A percentile compares a stretch with the other conserved stretches of the same genome.
Evolutionary conservation across 2,888 invertebrate species (phyloP).

Genomic region (Pachliopta kotzebuea): DNA sequence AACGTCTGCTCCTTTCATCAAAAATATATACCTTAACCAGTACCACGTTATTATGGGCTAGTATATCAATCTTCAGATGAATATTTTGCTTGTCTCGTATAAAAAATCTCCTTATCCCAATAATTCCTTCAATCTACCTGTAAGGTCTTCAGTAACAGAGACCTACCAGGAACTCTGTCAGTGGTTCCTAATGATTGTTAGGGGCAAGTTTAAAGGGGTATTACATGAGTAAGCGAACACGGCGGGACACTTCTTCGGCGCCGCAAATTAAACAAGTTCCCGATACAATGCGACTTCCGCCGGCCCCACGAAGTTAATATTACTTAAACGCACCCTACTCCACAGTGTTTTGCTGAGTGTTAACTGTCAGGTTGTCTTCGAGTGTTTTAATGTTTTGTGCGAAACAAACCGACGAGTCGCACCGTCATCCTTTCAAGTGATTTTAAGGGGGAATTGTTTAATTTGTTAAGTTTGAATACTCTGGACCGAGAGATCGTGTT

Average conservation of each 20-base stretch:
- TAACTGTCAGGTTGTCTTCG: slow-evolving; percentile 30
- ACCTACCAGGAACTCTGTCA: neutral
- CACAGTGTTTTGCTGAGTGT: slow-evolving; percentile 38
- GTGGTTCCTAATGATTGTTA: slow-evolving; percentile 42
- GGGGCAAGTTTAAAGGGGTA: slow-evolving; percentile 58
- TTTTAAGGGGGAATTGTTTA: neutral
- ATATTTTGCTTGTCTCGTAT: too few species aligned
- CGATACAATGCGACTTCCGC: slow-evolving; percentile 49
- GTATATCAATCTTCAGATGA: too few species aligned
- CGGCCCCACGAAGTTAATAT: slow-evolving; percentile 55
- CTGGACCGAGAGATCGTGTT: too few species aligned
- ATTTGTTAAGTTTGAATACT: too few species aligned
- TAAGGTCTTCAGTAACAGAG: too few species aligned
- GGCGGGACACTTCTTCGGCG: slow-evolving; percentile 52
- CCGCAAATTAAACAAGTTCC: slow-evolving; percentile 77
- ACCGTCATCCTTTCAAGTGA: slow-evolving; percentile 3
- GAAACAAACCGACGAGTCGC: slow-evolving; percentile 23
- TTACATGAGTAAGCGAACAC: slow-evolving; percentile 75
- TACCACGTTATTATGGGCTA: too few species aligned
- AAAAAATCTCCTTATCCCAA: too few species aligned
- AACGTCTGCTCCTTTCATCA: too few species aligned
- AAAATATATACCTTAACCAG: too few species aligned
- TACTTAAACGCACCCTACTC: slow-evolving; percentile 54
- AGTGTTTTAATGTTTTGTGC: slow-evolving; percentile 18
- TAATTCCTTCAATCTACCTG: too few species aligned